Evolutionary conservation across 2,888 invertebrate genomes (phyloP).

Genomic region (Augochlorella aurata): DNA sequence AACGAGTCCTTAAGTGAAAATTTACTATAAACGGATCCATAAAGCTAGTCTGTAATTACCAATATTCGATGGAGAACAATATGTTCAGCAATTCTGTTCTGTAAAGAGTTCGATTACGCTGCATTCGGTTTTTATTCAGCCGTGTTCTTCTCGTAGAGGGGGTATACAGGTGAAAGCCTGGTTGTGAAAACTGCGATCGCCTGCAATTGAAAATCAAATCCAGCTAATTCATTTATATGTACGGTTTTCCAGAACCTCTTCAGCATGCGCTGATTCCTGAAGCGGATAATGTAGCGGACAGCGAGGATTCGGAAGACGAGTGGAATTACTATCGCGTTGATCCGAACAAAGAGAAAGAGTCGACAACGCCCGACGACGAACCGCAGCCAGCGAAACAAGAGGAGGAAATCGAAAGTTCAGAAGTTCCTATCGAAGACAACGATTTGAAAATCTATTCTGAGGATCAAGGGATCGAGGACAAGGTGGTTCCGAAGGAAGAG

Average conservation of each 20-base stretch:
- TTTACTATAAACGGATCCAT: too few relatives aligned
- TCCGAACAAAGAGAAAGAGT: constrained; percentile 85
- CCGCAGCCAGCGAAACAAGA: constrained; percentile 43
- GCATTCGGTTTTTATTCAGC: not conserved
- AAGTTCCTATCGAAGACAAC: constrained; percentile 20
- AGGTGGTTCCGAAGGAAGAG: constrained; percentile 40
- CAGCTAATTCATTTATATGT: not conserved
- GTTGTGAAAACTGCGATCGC: not conserved
- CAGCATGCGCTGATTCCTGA: constrained; percentile 77
- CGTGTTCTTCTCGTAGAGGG: too few relatives aligned
- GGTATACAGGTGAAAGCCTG: not conserved
- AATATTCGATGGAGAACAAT: too few relatives aligned
- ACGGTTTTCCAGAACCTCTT: constrained; percentile 72
- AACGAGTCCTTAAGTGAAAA: too few relatives aligned
- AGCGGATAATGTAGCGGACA: constrained; percentile 90
- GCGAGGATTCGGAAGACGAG: constrained; percentile 93
- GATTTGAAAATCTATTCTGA: constrained; percentile 43
- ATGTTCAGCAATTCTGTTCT: not conserved
- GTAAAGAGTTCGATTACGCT: not conserved
- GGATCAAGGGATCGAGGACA: constrained; percentile 53
- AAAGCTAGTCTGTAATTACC: too few relatives aligned
- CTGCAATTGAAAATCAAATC: not conserved
- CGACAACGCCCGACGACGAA: constrained; percentile 47
- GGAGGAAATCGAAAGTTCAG: constrained; percentile 23
- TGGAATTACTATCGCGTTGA: constrained; percentile 92